These are phyloP conservation scores for Catocala sponsa DNA, from an alignment of 2,888 invertebrate genomes.

Conservation along the genomic window DNA sequence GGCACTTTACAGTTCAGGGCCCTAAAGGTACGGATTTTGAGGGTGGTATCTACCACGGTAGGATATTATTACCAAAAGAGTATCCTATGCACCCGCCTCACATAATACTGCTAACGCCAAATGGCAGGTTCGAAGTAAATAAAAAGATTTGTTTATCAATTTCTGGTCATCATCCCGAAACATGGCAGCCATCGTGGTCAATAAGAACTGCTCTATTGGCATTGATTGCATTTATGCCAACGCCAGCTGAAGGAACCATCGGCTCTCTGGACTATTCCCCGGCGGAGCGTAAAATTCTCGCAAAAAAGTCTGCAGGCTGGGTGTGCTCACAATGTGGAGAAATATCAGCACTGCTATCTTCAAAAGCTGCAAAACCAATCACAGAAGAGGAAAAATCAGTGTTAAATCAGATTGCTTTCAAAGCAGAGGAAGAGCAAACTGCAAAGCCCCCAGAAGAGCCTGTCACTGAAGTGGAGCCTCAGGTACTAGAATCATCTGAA, in stretches of 20 bases:
- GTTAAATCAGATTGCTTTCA: conserved; percentile 83
- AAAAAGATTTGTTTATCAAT: conserved; percentile 98
- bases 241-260: conserved; percentile 95
- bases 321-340: conserved; percentile 80
- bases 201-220: conserved; percentile 97
- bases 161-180: conserved; percentile 98
- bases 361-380: conserved; percentile 81
- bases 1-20: conserved; percentile 98
- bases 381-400: conserved; percentile 84
- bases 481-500: conserved; percentile 75
- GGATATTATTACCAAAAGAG: conserved; percentile 96
- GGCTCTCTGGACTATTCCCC: conserved; percentile 96
- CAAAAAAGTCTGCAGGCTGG: conserved; percentile 90
- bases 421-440: conserved; percentile 81
- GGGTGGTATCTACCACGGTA: conserved; percentile 96
- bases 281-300: conserved; percentile 94
- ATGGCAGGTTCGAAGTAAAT: conserved; percentile 97
- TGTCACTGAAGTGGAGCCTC: conserved; percentile 67
- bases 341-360: conserved; percentile 74
- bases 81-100: conserved; percentile 99
- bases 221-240: conserved; percentile 98
- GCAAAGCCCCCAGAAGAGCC: conserved; percentile 71
- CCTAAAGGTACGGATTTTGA: conserved; percentile 96
- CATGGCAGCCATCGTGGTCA: conserved; percentile 99
- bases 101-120: conserved; percentile 97